A percentile compares a stretch with the other conserved stretches of the same genome.
Conservation (phyloP, 2,113 vertebrate species). For the Rostratula benghalensis region DNA sequence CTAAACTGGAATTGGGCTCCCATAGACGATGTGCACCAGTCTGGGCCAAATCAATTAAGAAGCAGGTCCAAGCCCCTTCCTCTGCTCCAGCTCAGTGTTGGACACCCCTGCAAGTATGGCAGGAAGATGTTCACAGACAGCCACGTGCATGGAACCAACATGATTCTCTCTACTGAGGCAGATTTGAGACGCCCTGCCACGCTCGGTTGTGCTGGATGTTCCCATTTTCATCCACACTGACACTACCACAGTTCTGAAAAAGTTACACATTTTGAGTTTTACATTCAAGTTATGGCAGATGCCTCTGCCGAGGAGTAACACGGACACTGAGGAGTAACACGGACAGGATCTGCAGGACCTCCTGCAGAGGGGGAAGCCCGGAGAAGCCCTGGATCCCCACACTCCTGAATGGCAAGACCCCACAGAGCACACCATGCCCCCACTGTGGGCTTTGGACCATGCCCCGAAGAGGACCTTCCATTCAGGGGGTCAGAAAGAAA, state of each 20-base stretch:
- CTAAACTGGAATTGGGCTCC: fast-evolving
- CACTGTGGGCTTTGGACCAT: fast-evolving
- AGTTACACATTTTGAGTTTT: fast-evolving
- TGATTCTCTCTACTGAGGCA: fast-evolving
- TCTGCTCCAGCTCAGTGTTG: background rate
- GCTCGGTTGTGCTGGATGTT: background rate
- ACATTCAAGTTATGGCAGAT: fast-evolving
- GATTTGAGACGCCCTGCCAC: background rate
- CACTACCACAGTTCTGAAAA: background rate
- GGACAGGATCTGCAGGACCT: background rate
- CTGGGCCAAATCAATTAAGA: background rate
- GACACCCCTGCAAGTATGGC: background rate
- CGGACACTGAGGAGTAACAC: fast-evolving
- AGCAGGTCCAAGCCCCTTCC: background rate
- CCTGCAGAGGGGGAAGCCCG: background rate
- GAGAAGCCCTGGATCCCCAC: background rate
- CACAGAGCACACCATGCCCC: fast-evolving
- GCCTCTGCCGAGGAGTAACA: background rate
- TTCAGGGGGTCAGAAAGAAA: background rate
- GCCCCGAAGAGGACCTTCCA: background rate
- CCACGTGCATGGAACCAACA: fast-evolving
- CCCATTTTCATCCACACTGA: fast-evolving
- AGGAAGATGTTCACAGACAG: fast-evolving
- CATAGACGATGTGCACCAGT: fast-evolving
- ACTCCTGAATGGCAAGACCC: fast-evolving